Base-by-base conservation (phyloP, 1,140 invertebrate genomes). In the Lepidostoma basale region DNA sequence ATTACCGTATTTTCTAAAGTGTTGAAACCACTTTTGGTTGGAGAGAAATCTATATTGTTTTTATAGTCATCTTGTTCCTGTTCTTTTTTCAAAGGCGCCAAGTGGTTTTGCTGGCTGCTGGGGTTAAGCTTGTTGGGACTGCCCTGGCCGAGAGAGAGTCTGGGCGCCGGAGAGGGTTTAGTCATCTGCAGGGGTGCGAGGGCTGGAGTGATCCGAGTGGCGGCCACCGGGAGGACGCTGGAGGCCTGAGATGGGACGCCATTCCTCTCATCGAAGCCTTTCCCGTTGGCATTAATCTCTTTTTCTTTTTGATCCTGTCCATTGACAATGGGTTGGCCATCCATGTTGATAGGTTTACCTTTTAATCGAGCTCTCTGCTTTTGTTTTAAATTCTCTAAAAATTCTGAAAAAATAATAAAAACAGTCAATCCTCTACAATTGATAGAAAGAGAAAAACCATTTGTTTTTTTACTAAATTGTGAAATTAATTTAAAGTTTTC, bases 1-100 rank as follows among this genome's bases (percentile, higher is more conserved):
- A 74, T 67, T 6, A 76, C 75, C 2, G 72, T 74, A 36, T 70
- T 75, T 16, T 76, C 74, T 45, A 76, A 70, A 45, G 56, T 76
- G 30, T 67, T 69, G 26, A 65, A 71, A 33, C 66, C 73, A 63
- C 76, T 77, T 52, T 70, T 67, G 14, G 65, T n/a, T 9, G 66
- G 58, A 12, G 67, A 67, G 45, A 63, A 66, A 39, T 65, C 42
- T 33, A 64, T 6, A 73, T 70, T 47, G 71, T 74, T 49, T 39
- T 70, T 73, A 40, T 64, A 65, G 18, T 33, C 47, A 6, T 62
- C 33, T 5, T 28, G 18, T 4, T 71, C 68, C 2, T 66, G 40
- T 30, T 12, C 28, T 9, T 18, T 49, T 3, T 62, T 70, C 28
- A 30, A 54, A 18, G 36, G 18, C 6, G 26, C 30, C 6, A n/a